Evolutionary conservation across 2,888 invertebrate species (phyloP).

Genomic region (Blomia tropicalis): DNA sequence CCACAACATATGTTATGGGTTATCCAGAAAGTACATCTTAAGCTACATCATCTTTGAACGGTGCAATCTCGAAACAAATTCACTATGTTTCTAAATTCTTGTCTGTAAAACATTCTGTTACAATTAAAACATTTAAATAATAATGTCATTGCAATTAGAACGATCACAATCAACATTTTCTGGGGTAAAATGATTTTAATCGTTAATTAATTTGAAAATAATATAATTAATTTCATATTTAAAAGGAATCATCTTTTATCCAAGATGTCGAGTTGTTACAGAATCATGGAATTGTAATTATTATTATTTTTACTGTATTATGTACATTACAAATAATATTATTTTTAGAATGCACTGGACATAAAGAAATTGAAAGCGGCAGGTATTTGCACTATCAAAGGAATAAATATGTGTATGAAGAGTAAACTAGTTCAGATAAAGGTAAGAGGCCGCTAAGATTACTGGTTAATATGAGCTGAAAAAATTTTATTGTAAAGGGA

Average conservation of each 20-base stretch:
- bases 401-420: constrained; percentile 59
- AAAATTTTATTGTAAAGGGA: constrained; percentile 38
- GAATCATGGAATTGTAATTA: constrained; percentile 43
- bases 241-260: constrained; percentile 53
- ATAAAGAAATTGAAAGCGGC: constrained; percentile 56
- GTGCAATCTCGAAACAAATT: too few relatives aligned
- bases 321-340: constrained; percentile 16
- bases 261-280: constrained; percentile 54
- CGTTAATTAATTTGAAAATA: not conserved
- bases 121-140: too few relatives aligned
- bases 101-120: too few relatives aligned
- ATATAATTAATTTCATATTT: constrained; percentile 36
- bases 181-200: not conserved
- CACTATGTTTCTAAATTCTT: too few relatives aligned
- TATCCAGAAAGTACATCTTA: too few relatives aligned
- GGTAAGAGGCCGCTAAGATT: not conserved
- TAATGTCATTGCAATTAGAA: not conserved
- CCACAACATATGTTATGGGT: too few relatives aligned
- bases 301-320: not conserved
- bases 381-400: constrained; percentile 64
- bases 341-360: constrained; percentile 47
- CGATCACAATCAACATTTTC: not conserved
- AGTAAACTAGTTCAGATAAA: constrained; percentile 54
- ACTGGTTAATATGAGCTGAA: not conserved
- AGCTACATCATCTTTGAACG: too few relatives aligned